Evolutionary conservation across 1,140 invertebrate genomes (phyloP).

Genomic region (Melitaea cinxia): DNA sequence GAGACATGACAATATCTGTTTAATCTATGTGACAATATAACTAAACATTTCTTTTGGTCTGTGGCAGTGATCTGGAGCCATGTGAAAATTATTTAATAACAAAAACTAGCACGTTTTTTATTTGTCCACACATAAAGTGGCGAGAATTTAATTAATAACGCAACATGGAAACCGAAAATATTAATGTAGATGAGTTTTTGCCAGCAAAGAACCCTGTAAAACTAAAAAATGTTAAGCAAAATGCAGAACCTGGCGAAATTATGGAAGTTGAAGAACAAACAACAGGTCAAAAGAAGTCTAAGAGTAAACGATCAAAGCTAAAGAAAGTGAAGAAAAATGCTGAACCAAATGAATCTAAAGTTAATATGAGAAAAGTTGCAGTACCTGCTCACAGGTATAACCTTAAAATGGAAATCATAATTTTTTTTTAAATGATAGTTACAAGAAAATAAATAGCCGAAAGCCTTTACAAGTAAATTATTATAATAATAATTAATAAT

Average conservation of each 20-base stretch:
- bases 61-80: constrained; percentile 44
- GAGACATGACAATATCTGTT: too few species aligned
- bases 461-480: too few species aligned
- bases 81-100: constrained; percentile 41
- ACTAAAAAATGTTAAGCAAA: constrained; percentile 80
- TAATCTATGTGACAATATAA: not conserved
- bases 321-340: constrained; percentile 81
- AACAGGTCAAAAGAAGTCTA: constrained; percentile 84
- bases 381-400: constrained; percentile 84
- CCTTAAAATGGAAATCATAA: constrained; percentile 41
- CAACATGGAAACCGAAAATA: constrained; percentile 79
- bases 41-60: constrained; percentile 29
- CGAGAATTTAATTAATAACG: constrained; percentile 6
- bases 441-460: too few species aligned
- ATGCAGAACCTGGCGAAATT: constrained; percentile 73
- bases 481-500: too few species aligned
- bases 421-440: too few species aligned
- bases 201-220: constrained; percentile 78
- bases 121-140: not conserved
- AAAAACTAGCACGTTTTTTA: constrained; percentile 22
- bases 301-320: constrained; percentile 64
- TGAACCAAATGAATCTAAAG: constrained; percentile 83
- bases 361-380: constrained; percentile 84
- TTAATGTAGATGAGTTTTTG: constrained; percentile 82
- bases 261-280: constrained; percentile 86